A percentile compares a stretch with the other conserved stretches of the same genome.
Conservation (phyloP, 2,797 vertebrate genomes). For the Anas acuta region DNA sequence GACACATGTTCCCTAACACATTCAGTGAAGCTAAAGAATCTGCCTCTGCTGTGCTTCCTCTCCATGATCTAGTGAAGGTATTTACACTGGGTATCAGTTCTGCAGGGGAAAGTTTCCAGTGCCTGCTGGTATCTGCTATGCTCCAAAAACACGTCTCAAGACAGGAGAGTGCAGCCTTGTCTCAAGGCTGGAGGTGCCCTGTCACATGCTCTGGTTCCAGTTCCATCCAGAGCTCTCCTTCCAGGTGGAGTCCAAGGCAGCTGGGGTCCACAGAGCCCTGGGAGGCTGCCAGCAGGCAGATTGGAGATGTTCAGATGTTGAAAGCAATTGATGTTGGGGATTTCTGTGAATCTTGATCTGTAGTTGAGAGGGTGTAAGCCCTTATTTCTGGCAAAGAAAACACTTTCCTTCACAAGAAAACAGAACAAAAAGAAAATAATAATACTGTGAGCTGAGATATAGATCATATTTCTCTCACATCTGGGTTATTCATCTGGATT, state of each 20-base stretch:
- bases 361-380: background rate
- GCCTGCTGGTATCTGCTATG: background rate
- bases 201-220: background rate
- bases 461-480: background rate
- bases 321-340: background rate
- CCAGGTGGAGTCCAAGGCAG: background rate
- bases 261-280: background rate
- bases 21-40: background rate
- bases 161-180: background rate
- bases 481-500: background rate
- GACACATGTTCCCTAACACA: background rate
- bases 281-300: background rate
- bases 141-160: background rate
- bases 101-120: background rate
- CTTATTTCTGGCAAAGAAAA: background rate
- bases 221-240: background rate
- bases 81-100: background rate
- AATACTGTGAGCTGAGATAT: background rate
- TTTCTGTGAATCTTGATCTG: background rate
- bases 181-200: background rate
- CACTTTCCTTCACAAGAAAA: background rate
- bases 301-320: background rate
- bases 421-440: background rate
- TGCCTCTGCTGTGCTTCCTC: background rate
- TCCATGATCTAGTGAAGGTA: background rate